Base-by-base conservation (phyloP, 2,888 invertebrate species). In the Drosophila ezoana region DNA sequence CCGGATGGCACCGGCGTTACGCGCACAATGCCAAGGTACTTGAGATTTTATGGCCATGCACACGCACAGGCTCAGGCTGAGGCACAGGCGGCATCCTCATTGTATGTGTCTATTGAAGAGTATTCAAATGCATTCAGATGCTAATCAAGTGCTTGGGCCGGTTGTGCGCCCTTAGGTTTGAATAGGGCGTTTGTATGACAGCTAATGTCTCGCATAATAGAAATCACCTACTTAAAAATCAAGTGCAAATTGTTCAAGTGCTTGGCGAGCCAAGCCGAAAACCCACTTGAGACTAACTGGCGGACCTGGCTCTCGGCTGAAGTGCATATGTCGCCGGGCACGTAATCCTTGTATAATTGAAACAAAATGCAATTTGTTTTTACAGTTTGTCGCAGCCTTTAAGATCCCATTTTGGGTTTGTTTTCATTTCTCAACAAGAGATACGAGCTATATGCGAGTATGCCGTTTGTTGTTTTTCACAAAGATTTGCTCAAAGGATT, bases 101-200 rank as follows among this genome's bases (percentile, higher is more conserved):
- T 37, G 35, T 56, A 13, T 13, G 13, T 45, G 37, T 9, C 9
- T 37, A 48, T 47, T 54, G 35, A 10, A 38, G 44, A 51, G 52
- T 38, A 69, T 51, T 49, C 47, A 53, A 58, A 63, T 33, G 68
- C 65, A 69, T 60, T 82, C 86, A 74, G 63, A 82, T 87, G 80
- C 68, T 83, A 83, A 83, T 83, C 83, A 83, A 87, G 87, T 83
- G 82, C 79, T 79, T 58, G 45, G 70, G 60, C 48, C 40, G 59
- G 52, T 61, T 63, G 70, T 77, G 63, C 41, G 81, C 82, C 79
- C 79, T 79, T 56, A 71, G 83, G 87, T 74, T 85, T 83, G 83
- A 83, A 80, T 72, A 81, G 86, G 86, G 86, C 89, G 86, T 86
- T 89, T 89, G 89, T 89, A 87, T 86, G 87, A 84, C 85, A 84